These are phyloP conservation scores for Nothobranchius furzeri DNA, from an alignment of 2,113 vertebrate species.

Conservation along the genomic window DNA sequence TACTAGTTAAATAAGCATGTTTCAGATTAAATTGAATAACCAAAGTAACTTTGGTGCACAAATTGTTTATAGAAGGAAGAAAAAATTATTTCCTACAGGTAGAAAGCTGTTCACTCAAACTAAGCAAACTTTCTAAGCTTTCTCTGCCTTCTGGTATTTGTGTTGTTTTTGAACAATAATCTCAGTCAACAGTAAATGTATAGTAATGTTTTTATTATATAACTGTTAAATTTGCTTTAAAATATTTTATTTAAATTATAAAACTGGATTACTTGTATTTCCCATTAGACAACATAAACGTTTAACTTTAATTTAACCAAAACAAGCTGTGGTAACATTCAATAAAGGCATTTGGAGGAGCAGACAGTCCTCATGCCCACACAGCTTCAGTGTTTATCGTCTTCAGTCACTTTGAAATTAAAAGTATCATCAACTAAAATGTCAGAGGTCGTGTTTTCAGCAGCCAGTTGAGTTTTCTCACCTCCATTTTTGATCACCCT, in stretches of 20 bases:
- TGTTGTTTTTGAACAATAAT: not conserved
- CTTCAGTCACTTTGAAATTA: slow-evolving; percentile 31
- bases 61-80: not conserved
- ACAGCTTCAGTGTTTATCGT: slow-evolving; percentile 35
- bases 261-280: no score
- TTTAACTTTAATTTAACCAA: no score
- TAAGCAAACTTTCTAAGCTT: no score
- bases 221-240: no score
- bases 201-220: not conserved
- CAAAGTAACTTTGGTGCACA: not conserved
- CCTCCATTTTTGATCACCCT: slow-evolving; percentile 43
- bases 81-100: not conserved
- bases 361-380: slow-evolving; percentile 51
- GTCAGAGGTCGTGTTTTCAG: slow-evolving; percentile 48
- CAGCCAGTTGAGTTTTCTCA: slow-evolving; percentile 38
- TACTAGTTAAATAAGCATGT: not conserved
- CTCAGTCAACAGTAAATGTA: not conserved
- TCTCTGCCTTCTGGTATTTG: not conserved
- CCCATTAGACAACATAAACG: no score
- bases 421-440: slow-evolving; percentile 49
- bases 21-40: slow-evolving; percentile 9
- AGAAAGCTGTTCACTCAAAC: no score
- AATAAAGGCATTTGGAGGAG: slow-evolving; percentile 27
- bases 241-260: no score
- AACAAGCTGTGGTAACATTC: not conserved